phyloP scores from a whole-genome alignment of 2,797 vertebrate genomes.

The Antrozous pallidus region DNA sequence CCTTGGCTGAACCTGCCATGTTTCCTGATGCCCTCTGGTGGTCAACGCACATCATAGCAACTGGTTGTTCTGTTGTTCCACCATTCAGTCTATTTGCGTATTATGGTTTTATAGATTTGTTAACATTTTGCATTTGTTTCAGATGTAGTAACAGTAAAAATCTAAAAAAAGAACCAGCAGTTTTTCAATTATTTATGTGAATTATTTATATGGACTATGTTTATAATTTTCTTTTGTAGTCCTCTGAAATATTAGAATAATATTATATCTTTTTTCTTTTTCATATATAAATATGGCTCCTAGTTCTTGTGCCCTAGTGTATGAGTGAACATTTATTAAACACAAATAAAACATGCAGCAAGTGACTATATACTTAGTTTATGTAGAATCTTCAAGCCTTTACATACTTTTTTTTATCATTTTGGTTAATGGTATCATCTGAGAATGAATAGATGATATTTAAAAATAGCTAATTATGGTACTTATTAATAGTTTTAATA shows the following conservation, averaged over 20 bases:
- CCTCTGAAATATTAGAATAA: neutral
- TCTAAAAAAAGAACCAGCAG: neutral
- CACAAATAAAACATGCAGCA: neutral
- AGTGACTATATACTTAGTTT: neutral
- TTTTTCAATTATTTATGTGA: neutral
- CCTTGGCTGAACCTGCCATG: too few species aligned
- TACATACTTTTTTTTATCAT: neutral
- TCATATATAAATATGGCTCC: neutral
- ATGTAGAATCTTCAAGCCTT: neutral
- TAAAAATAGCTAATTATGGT: neutral
- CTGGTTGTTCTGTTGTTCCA: too few species aligned
- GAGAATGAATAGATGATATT: neutral
- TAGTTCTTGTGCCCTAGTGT: neutral
- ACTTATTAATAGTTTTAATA: neutral
- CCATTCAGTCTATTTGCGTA: too few species aligned
- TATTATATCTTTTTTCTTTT: neutral
- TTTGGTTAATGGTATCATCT: neutral
- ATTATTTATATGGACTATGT: neutral
- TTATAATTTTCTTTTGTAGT: neutral
- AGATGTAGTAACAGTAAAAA: neutral
- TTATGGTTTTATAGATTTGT: neutral
- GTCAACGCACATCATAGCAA: too few species aligned
- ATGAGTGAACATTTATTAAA: neutral
- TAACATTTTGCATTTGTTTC: slow-evolving; percentile 6
- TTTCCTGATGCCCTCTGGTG: too few species aligned